phyloP scores from a whole-genome alignment of 1,140 invertebrate species.

The Drosophila parvula region DNA sequence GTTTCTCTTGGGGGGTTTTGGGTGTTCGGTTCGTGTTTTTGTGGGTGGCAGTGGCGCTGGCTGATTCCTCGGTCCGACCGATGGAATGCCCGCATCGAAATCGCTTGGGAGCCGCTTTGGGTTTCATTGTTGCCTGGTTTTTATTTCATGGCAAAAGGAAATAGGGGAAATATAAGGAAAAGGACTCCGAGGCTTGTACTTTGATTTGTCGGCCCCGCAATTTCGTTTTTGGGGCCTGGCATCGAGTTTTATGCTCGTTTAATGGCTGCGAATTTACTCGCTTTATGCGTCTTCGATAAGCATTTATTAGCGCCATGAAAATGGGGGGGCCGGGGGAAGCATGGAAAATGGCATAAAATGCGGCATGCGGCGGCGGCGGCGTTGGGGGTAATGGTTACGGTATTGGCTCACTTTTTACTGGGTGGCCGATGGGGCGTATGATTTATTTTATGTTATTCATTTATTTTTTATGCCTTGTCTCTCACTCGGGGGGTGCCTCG shows the following conservation, averaged over 20 bases:
- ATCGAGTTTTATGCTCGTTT: slow-evolving; percentile 78
- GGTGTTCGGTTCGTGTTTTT: slow-evolving; percentile 8
- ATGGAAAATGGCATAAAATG: slow-evolving; percentile 1
- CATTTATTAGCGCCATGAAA: slow-evolving; percentile 78
- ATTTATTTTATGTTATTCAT: slow-evolving; percentile 80
- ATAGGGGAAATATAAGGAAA: slow-evolving; percentile 1
- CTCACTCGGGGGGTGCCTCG: background rate
- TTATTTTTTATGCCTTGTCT: slow-evolving; percentile 60
- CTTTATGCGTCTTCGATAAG: slow-evolving; percentile 81
- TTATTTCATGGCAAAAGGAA: slow-evolving; percentile 65
- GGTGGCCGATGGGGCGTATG: slow-evolving; percentile 76
- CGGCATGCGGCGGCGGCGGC: background rate
- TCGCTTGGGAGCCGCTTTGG: slow-evolving; percentile 79
- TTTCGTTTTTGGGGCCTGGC: slow-evolving; percentile 46
- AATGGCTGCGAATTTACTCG: slow-evolving; percentile 81
- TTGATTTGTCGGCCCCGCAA: slow-evolving; percentile 72
- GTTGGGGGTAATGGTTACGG: slow-evolving; percentile 58
- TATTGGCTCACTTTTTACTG: slow-evolving; percentile 67
- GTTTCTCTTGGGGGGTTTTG: slow-evolving; percentile 9
- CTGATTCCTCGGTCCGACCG: slow-evolving; percentile 38
- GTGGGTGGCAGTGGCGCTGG: background rate
- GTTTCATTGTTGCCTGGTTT: slow-evolving; percentile 79
- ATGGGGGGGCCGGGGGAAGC: background rate
- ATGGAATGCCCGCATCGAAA: slow-evolving; percentile 69
- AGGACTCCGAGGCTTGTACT: slow-evolving; percentile 67